Evolutionary conservation across 2,888 invertebrate species (phyloP).

Genomic region (Aquatica leii): DNA sequence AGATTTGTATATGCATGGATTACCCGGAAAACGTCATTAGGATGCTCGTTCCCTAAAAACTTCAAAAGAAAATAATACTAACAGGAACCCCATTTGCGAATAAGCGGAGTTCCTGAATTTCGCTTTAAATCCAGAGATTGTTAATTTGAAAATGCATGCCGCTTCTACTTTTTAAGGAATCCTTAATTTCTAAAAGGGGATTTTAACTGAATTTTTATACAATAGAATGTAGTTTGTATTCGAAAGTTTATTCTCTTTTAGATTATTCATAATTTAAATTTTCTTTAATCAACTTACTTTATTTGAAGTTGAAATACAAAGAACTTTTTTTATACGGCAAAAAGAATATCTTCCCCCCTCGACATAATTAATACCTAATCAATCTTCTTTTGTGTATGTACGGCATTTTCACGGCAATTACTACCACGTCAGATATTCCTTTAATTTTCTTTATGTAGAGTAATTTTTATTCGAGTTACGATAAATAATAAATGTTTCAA

Average conservation of each 20-base stretch:
- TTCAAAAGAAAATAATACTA: slow-evolving; percentile 53
- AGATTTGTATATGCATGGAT: slow-evolving; percentile 58
- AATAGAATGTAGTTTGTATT: slow-evolving; percentile 54
- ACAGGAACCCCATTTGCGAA: slow-evolving; percentile 37
- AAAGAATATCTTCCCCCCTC: too few relatives aligned
- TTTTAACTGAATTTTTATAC: slow-evolving; percentile 56
- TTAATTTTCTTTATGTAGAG: too few relatives aligned
- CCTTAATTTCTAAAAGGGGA: slow-evolving; percentile 53
- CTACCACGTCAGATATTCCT: too few relatives aligned
- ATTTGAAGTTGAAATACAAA: slow-evolving; percentile 9
- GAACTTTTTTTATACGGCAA: too few relatives aligned
- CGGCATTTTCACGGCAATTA: too few relatives aligned
- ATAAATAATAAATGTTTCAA: too few relatives aligned
- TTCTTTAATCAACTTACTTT: slow-evolving; percentile 48
- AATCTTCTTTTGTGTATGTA: too few relatives aligned
- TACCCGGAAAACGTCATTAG: slow-evolving; percentile 58
- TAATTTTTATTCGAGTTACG: too few relatives aligned
- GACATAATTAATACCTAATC: too few relatives aligned
- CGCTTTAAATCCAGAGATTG: slow-evolving; percentile 10
- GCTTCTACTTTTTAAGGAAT: slow-evolving; percentile 39
- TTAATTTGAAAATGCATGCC: slow-evolving; percentile 25
- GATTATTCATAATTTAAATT: slow-evolving; percentile 55
- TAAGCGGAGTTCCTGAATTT: slow-evolving; percentile 32
- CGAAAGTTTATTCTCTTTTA: slow-evolving; percentile 53
- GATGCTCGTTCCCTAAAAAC: slow-evolving; percentile 54